phyloP scores from a whole-genome alignment of 1,140 invertebrate species.

The Drosophila sproati region DNA sequence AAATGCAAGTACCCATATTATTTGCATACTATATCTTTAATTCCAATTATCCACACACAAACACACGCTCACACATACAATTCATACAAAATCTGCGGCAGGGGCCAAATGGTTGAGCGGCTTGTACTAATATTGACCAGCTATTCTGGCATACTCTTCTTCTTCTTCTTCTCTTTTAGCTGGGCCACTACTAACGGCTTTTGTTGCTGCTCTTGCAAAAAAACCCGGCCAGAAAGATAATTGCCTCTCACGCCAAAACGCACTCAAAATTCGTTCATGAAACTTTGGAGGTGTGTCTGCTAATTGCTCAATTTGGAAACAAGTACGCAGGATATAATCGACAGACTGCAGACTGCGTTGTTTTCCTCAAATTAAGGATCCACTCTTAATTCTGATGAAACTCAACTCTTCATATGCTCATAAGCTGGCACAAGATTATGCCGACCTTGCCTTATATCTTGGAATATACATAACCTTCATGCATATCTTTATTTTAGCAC shows the following conservation, averaged over 20 bases:
- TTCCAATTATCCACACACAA: conserved; percentile 68
- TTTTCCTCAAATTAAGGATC: too few relatives aligned
- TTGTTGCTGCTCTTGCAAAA: conserved; percentile 29
- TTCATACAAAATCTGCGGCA: conserved; percentile 5
- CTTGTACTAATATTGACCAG: conserved; percentile 49
- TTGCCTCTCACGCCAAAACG: conserved; percentile 12
- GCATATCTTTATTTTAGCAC: conserved; percentile 38
- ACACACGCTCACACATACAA: conserved; percentile 1
- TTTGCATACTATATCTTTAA: conserved; percentile 74
- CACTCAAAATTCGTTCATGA: conserved; percentile 61
- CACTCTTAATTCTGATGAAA: too few relatives aligned
- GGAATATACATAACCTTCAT: background rate
- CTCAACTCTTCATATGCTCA: background rate
- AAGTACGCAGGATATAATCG: background rate
- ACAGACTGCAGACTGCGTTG: background rate
- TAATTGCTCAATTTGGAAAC: conserved; percentile 22
- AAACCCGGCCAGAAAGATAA: conserved; percentile 25
- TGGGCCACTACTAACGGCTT: conserved; percentile 1
- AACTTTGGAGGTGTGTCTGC: conserved; percentile 33
- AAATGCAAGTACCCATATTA: conserved; percentile 33
- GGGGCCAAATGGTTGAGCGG: conserved; percentile 27
- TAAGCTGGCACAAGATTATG: background rate
- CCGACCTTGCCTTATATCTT: background rate
- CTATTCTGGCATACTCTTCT: conserved; percentile 21
- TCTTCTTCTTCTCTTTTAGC: background rate